These are phyloP conservation scores for Acanthornis magna DNA, from an alignment of 2,797 vertebrate species.

Conservation along the genomic window DNA sequence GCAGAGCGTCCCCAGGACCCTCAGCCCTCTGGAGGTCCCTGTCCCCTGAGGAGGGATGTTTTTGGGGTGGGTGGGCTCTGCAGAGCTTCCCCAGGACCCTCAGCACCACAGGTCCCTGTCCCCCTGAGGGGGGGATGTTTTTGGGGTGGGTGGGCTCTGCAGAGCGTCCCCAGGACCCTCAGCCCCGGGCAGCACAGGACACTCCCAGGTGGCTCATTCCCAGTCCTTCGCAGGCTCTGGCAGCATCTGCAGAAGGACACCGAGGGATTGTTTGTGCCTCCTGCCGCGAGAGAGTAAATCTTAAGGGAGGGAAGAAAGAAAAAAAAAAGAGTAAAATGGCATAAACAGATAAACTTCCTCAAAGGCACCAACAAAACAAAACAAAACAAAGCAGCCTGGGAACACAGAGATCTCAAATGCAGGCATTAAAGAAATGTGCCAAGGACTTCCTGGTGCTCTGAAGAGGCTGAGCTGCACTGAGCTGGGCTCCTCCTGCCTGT, in stretches of 20 bases:
- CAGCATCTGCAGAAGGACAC: not conserved
- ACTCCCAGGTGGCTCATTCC: accelerated
- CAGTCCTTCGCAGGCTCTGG: not conserved
- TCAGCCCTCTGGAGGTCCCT: too few relatives aligned
- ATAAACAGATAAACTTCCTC: not conserved
- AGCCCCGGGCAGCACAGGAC: too few relatives aligned
- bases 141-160: too few relatives aligned
- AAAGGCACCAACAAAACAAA: not conserved
- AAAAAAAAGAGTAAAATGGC: not conserved
- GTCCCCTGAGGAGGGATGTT: too few relatives aligned
- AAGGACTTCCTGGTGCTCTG: not conserved
- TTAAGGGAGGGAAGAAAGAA: accelerated
- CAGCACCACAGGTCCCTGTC: too few relatives aligned
- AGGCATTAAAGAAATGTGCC: not conserved
- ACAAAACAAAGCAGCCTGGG: not conserved
- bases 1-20: too few relatives aligned
- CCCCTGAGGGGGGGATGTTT: too few relatives aligned
- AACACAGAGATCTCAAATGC: not conserved
- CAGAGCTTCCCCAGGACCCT: too few relatives aligned
- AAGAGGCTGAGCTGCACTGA: not conserved
- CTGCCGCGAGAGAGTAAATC: not conserved
- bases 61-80: too few relatives aligned
- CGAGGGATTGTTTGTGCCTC: not conserved
- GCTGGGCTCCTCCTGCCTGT: not conserved
- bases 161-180: too few relatives aligned